Conservation (phyloP, 1,140 invertebrate species). For the Penaeus chinensis region DNA sequence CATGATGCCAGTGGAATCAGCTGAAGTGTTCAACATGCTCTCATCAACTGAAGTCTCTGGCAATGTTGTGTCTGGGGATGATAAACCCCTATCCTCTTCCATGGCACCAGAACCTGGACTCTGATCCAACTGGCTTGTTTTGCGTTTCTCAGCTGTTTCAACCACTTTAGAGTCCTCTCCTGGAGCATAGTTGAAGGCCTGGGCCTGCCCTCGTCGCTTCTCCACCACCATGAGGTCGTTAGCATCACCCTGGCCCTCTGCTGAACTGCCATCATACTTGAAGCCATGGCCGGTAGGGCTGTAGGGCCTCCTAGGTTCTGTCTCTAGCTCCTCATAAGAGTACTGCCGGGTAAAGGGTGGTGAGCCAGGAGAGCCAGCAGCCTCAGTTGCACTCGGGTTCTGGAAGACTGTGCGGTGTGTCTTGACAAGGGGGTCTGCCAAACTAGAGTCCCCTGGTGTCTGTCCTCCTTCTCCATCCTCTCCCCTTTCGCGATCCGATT, state of each 20-base stretch:
- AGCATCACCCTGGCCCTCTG: not conserved
- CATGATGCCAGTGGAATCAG: slow-evolving; percentile 31
- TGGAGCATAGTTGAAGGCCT: slow-evolving; percentile 64
- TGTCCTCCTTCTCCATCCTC: not conserved
- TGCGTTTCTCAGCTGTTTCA: not conserved
- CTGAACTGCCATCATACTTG: slow-evolving; percentile 42
- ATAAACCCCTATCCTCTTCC: not conserved
- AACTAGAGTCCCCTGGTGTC: not conserved
- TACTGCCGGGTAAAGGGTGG: slow-evolving; percentile 59
- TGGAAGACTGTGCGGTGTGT: slow-evolving; percentile 45
- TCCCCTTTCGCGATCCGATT: not conserved
- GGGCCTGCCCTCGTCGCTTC: slow-evolving; percentile 37
- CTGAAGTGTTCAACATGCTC: slow-evolving; percentile 2
- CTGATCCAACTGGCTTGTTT: not conserved
- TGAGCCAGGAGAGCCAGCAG: slow-evolving; percentile 19
- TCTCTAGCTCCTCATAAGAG: slow-evolving; percentile 61
- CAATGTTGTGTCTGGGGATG: slow-evolving; percentile 27
- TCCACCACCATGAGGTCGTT: not conserved
- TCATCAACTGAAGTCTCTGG: slow-evolving; percentile 54
- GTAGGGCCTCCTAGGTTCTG: slow-evolving; percentile 48
- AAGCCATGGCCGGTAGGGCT: slow-evolving; percentile 55
- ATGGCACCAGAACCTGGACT: too few species aligned
- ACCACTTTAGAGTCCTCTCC: slow-evolving; percentile 36
- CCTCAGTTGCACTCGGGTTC: not conserved
- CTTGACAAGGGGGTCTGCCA: slow-evolving; percentile 55